Conservation (phyloP, 2,113 vertebrate species). For the Probosciger aterrimus region DNA sequence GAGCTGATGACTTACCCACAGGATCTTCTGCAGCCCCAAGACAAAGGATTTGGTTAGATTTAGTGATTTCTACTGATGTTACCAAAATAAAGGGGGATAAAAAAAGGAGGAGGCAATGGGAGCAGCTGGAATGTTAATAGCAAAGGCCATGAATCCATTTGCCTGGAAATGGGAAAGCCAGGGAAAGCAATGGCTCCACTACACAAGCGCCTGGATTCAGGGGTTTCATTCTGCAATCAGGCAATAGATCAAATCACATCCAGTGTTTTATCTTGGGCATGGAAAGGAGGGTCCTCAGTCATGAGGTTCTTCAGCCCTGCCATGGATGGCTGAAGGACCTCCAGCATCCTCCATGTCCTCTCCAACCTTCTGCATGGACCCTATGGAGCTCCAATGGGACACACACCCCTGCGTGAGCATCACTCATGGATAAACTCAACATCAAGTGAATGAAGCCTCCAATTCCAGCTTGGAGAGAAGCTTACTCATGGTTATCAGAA, state of each 20-base stretch:
- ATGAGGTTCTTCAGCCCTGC: not conserved
- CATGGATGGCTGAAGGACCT: not conserved
- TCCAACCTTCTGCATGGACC: not conserved
- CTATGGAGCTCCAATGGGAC: fast-evolving
- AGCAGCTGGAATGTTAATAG: not conserved
- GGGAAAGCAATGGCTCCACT: not conserved
- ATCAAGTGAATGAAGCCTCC: fast-evolving
- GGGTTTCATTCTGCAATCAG: not conserved
- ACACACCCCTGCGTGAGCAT: fast-evolving
- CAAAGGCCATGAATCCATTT: not conserved
- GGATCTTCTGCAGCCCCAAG: constrained; percentile 52
- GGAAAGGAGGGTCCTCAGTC: not conserved
- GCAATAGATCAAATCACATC: not conserved
- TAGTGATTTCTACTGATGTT: not conserved
- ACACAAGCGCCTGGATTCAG: fast-evolving
- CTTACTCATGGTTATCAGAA: not conserved
- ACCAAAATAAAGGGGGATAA: not conserved
- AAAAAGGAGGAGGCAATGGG: not conserved
- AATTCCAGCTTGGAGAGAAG: not conserved
- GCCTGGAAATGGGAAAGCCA: not conserved
- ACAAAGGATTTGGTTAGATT: constrained; percentile 25
- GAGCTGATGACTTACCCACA: constrained; percentile 30
- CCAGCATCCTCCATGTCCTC: not conserved
- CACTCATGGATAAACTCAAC: not conserved
- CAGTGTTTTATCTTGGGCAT: not conserved